These are phyloP conservation scores for Phataginus tricuspis DNA, from an alignment of 2,797 vertebrate species.

Conservation along the genomic window DNA sequence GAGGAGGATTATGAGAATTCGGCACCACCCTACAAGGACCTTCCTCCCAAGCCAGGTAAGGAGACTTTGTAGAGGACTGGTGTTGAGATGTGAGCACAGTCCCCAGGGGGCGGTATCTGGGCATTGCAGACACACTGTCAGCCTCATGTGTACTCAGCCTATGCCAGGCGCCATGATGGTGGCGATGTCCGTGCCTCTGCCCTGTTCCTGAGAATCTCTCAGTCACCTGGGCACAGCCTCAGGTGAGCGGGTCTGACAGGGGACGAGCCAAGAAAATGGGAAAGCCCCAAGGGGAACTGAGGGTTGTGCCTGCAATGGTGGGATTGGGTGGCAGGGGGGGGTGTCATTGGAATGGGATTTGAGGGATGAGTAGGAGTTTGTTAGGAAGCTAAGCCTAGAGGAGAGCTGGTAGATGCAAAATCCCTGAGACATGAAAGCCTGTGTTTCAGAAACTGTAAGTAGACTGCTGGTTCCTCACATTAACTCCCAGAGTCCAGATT, in stretches of 20 bases:
- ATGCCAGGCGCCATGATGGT: rapidly evolving
- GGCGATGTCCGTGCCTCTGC: background rate
- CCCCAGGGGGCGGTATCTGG: background rate
- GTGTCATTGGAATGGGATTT: background rate
- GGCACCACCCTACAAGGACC: slow-evolving; percentile 44
- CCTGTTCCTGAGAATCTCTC: background rate
- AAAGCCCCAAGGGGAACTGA: rapidly evolving
- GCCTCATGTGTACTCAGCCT: too few species aligned
- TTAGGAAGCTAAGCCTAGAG: background rate
- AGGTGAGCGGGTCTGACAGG: background rate
- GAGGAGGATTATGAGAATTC: slow-evolving; percentile 74
- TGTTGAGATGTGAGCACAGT: background rate
- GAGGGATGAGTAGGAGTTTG: background rate
- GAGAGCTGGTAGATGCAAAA: background rate
- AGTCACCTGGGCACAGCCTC: background rate
- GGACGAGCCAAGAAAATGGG: background rate
- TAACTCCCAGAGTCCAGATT: background rate
- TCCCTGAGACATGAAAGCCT: background rate
- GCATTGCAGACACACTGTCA: rapidly evolving
- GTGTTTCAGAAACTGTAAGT: background rate
- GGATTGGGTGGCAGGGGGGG: background rate
- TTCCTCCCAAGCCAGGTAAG: slow-evolving; percentile 76
- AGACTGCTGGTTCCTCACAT: background rate
- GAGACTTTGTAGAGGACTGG: background rate
- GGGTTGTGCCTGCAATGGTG: background rate